Conservation (phyloP, 2,797 vertebrate genomes). For the Perodicticus potto region DNA sequence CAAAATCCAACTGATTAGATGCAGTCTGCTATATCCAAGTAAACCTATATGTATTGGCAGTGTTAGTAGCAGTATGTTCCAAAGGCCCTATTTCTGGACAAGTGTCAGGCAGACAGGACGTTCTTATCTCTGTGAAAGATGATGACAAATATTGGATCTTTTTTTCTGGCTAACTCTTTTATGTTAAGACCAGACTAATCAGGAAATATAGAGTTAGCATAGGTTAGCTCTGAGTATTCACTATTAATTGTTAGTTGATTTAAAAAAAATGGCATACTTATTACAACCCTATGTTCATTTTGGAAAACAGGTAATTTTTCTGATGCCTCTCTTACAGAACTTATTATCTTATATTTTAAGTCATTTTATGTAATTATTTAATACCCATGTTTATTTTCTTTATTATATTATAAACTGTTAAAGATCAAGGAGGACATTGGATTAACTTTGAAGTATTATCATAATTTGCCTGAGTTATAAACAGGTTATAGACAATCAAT, state of each 20-base stretch:
- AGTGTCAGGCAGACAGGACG: slow-evolving; percentile 55
- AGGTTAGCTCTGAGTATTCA: slow-evolving; percentile 4
- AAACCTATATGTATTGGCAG: slow-evolving; percentile 44
- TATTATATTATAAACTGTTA: neutral
- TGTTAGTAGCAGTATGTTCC: neutral
- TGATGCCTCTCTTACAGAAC: neutral
- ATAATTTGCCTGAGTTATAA: neutral
- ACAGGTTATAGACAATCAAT: neutral
- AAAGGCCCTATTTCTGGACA: slow-evolving; percentile 40
- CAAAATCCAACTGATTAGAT: neutral
- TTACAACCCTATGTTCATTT: slow-evolving; percentile 24
- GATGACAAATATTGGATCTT: slow-evolving; percentile 24
- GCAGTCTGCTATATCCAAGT: neutral
- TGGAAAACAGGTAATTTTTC: neutral
- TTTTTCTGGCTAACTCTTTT: slow-evolving; percentile 50
- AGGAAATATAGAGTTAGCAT: slow-evolving; percentile 29
- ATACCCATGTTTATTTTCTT: neutral
- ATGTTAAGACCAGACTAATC: slow-evolving; percentile 44
- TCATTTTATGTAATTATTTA: neutral
- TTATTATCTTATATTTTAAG: neutral
- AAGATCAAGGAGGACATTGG: neutral
- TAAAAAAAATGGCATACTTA: neutral
- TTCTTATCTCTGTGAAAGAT: slow-evolving; percentile 24
- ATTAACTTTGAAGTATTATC: slow-evolving; percentile 1
- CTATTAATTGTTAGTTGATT: neutral